phyloP scores from a whole-genome alignment of 2,113 vertebrate species.

The Strix uralensis region DNA sequence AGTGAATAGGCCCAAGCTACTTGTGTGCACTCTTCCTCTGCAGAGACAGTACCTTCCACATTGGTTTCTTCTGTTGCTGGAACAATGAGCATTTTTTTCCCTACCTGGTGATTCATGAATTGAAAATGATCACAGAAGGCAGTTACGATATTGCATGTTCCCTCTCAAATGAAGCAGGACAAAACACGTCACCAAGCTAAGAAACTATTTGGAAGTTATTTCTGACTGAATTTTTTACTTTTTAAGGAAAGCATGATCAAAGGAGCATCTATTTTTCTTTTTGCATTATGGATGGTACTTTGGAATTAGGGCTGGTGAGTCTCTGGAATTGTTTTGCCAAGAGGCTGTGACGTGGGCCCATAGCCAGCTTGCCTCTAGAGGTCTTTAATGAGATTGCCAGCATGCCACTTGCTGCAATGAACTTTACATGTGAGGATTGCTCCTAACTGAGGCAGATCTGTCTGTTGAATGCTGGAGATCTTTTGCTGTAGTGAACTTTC shows the following conservation, averaged over 20 bases:
- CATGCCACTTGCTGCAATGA: no score
- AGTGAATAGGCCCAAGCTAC: not conserved
- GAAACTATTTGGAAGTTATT: not conserved
- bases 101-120: not conserved
- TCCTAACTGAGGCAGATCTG: not conserved
- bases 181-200: not conserved
- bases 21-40: not conserved
- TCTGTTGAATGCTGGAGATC: fast-evolving
- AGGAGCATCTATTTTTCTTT: not conserved
- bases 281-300: not conserved
- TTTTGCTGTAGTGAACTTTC: not conserved
- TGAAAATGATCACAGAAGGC: not conserved
- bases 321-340: not conserved
- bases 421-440: not conserved
- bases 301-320: not conserved
- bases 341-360: not conserved
- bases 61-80: not conserved
- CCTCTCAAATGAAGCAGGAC: not conserved
- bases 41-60: not conserved
- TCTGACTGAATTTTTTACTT: not conserved
- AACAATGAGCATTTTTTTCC: not conserved
- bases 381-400: not conserved
- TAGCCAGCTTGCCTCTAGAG: not conserved
- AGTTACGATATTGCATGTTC: not conserved
- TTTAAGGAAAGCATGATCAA: not conserved